Conservation (phyloP, 1,140 invertebrate genomes). For the Apis laboriosa region DNA sequence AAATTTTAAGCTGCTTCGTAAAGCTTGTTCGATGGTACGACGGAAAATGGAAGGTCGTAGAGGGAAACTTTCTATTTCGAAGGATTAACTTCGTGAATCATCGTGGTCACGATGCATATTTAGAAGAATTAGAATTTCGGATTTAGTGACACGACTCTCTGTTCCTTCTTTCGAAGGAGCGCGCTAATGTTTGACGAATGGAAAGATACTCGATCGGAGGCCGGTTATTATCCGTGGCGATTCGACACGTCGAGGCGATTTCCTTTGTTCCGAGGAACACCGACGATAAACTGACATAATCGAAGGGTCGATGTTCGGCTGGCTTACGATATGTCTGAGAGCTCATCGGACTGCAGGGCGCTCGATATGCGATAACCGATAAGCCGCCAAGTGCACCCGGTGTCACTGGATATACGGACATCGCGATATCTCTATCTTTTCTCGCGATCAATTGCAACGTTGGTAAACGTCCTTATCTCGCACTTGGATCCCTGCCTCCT, state of each 20-base stretch:
- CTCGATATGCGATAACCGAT: constrained; percentile 53
- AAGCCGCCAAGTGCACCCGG: constrained; percentile 48
- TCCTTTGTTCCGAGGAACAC: constrained; percentile 50
- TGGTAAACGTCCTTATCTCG: constrained; percentile 45
- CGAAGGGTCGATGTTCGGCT: constrained; percentile 56
- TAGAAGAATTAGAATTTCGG: too few species aligned
- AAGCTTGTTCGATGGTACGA: too few species aligned
- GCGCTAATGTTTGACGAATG: too few species aligned
- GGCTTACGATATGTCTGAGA: constrained; percentile 51
- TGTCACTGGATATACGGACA: constrained; percentile 41
- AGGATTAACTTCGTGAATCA: too few species aligned
- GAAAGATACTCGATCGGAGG: too few species aligned
- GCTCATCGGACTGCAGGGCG: constrained; percentile 42
- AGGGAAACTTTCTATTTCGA: too few species aligned
- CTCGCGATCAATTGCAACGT: constrained; percentile 47
- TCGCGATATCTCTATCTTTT: constrained; percentile 47
- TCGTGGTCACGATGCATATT: too few species aligned
- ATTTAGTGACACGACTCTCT: too few species aligned
- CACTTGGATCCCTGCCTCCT: constrained; percentile 18
- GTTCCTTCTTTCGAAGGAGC: too few species aligned
- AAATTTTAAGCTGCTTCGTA: too few species aligned
- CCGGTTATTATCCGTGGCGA: background rate
- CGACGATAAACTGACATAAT: constrained; percentile 55
- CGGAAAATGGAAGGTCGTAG: too few species aligned
- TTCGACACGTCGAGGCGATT: constrained; percentile 8